These are phyloP conservation scores for Muscina levida DNA, from an alignment of 2,888 invertebrate genomes.

Conservation along the genomic window DNA sequence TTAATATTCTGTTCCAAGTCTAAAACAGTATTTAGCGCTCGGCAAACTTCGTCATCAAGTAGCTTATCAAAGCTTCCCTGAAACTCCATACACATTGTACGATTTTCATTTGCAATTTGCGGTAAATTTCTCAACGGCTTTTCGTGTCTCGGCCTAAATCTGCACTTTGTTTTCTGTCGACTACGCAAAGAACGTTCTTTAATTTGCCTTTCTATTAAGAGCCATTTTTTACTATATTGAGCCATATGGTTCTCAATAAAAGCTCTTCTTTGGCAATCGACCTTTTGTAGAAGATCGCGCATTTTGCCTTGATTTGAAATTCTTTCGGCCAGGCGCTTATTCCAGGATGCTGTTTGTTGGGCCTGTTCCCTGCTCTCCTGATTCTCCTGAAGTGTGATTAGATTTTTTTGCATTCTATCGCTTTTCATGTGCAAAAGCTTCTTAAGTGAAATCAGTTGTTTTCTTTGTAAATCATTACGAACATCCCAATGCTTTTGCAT, in stretches of 20 bases:
- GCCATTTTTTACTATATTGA: constrained; percentile 64
- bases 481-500: constrained; percentile 71
- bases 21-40: constrained; percentile 74
- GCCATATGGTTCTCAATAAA: constrained; percentile 70
- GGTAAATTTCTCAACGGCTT: not conserved
- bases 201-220: constrained; percentile 63
- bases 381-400: constrained; percentile 67
- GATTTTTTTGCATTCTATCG: constrained; percentile 73
- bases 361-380: constrained; percentile 66
- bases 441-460: constrained; percentile 76
- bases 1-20: constrained; percentile 69
- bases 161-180: not conserved
- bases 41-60: constrained; percentile 73
- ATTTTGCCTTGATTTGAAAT: constrained; percentile 72
- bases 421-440: constrained; percentile 75
- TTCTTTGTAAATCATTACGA: constrained; percentile 73
- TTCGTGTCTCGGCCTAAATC: not conserved
- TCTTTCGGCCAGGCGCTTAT: constrained; percentile 73
- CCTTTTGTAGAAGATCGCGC: constrained; percentile 64
- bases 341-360: constrained; percentile 73
- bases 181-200: constrained; percentile 40
- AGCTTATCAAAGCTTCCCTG: constrained; percentile 71
- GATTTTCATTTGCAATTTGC: constrained; percentile 41
- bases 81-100: constrained; percentile 67
- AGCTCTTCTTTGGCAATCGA: constrained; percentile 63